Evolutionary conservation across 1,140 invertebrate species (phyloP).

Genomic region (Bombus turneri): DNA sequence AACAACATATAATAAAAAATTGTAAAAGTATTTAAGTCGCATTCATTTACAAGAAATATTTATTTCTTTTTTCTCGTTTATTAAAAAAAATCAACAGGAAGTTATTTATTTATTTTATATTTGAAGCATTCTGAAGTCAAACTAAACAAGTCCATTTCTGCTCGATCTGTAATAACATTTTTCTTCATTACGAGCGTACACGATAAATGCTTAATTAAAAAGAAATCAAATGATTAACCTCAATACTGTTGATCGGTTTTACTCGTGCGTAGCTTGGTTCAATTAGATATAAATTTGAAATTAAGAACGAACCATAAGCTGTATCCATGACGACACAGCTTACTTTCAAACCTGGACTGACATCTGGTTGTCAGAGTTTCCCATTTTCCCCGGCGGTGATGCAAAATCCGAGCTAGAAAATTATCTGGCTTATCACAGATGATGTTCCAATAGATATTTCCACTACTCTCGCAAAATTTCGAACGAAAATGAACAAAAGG

Average conservation of each 20-base stretch:
- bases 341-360: not conserved
- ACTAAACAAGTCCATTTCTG: not conserved
- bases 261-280: not conserved
- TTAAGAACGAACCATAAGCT: not conserved
- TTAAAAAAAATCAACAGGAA: not conserved
- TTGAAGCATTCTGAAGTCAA: not conserved
- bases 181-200: too few relatives aligned
- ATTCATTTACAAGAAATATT: not conserved
- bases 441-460: conserved; percentile 29
- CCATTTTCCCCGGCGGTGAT: conserved; percentile 11
- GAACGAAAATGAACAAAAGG: conserved; percentile 53
- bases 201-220: not conserved
- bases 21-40: not conserved
- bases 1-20: conserved; percentile 28
- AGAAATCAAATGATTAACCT: not conserved
- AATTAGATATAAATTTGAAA: not conserved
- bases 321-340: conserved; percentile 52
- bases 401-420: conserved; percentile 51
- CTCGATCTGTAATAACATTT: too few relatives aligned
- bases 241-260: not conserved
- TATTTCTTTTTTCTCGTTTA: not conserved
- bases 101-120: not conserved
- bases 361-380: conserved; percentile 36
- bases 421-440: conserved; percentile 26
- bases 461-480: conserved; percentile 41